A percentile compares a stretch with the other conserved stretches of the same genome.
Evolutionary conservation across 2,888 invertebrate genomes (phyloP).

Genomic region (Priocnemis perturbator): DNA sequence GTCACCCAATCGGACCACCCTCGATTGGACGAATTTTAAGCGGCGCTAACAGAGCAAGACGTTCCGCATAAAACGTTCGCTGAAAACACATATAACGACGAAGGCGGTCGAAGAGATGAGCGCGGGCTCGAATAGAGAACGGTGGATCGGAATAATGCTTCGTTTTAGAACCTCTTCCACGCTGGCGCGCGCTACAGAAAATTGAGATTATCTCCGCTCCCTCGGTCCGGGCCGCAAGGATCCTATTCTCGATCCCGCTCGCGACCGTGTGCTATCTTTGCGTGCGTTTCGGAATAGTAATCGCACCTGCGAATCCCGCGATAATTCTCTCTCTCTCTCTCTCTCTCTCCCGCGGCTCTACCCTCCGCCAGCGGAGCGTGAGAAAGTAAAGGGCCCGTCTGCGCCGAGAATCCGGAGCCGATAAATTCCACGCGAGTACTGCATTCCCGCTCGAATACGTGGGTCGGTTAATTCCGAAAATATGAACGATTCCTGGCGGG

Average conservation of each 20-base stretch:
- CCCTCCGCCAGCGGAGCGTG: not conserved
- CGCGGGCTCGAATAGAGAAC: too few species aligned
- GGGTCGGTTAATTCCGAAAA: slow-evolving; percentile 3
- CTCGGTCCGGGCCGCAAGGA: slow-evolving; percentile 26
- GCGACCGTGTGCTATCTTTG: slow-evolving; percentile 35
- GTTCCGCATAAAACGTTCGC: too few species aligned
- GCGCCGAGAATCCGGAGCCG: too few species aligned
- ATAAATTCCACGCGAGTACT: slow-evolving; percentile 6
- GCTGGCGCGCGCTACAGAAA: too few species aligned
- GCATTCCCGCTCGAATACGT: slow-evolving; percentile 9
- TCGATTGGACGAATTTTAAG: too few species aligned
- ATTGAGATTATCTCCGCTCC: too few species aligned
- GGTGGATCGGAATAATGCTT: too few species aligned
- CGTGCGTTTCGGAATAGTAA: slow-evolving; percentile 44
- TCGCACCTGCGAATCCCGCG: slow-evolving; percentile 34
- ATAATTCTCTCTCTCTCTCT: slow-evolving; percentile 29
- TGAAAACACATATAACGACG: too few species aligned
- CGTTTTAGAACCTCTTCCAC: too few species aligned
- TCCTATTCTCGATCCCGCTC: slow-evolving; percentile 5
- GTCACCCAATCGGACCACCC: too few species aligned
- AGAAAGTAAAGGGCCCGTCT: slow-evolving; percentile 2
- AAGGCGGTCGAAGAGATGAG: too few species aligned
- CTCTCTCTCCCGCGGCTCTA: slow-evolving; percentile 18
- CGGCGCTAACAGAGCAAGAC: too few species aligned
- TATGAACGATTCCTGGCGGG: slow-evolving; percentile 21